A percentile compares a stretch with the other conserved stretches of the same genome.
phyloP scores from a whole-genome alignment of 2,113 vertebrate species.

The Suricata suricatta region DNA sequence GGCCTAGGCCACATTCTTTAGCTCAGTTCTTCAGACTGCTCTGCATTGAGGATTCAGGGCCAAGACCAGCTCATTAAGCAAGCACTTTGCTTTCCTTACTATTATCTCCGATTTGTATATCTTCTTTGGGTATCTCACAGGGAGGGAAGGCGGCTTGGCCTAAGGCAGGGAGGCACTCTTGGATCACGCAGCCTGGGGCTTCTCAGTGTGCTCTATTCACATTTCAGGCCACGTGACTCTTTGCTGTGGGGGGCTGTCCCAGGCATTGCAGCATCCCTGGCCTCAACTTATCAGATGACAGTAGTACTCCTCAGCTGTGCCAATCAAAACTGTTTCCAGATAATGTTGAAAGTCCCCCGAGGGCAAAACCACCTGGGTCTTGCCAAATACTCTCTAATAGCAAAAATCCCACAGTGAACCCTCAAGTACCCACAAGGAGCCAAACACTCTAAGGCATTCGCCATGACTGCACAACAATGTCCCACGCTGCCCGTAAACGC shows the following conservation, averaged over 20 bases:
- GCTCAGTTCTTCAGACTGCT: background rate
- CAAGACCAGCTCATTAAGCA: background rate
- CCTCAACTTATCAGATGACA: background rate
- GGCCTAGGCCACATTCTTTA: background rate
- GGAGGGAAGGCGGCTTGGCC: background rate
- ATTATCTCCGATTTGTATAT: background rate
- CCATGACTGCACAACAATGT: background rate
- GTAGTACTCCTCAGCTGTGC: background rate
- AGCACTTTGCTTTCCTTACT: background rate
- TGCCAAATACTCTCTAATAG: background rate
- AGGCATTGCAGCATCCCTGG: background rate
- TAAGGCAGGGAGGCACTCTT: background rate
- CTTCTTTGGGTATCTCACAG: background rate
- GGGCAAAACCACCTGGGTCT: background rate
- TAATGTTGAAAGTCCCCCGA: background rate
- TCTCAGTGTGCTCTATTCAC: background rate
- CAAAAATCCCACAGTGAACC: background rate
- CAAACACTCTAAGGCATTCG: background rate
- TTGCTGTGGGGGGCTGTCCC: background rate
- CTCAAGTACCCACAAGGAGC: background rate
- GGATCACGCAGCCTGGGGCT: background rate
- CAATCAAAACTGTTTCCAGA: background rate
- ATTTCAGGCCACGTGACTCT: background rate
- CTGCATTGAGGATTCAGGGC: background rate
- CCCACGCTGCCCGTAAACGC: background rate